A percentile compares a stretch with the other conserved stretches of the same genome.
phyloP scores from a whole-genome alignment of 2,797 vertebrate species.

The Poecilia wingei region DNA sequence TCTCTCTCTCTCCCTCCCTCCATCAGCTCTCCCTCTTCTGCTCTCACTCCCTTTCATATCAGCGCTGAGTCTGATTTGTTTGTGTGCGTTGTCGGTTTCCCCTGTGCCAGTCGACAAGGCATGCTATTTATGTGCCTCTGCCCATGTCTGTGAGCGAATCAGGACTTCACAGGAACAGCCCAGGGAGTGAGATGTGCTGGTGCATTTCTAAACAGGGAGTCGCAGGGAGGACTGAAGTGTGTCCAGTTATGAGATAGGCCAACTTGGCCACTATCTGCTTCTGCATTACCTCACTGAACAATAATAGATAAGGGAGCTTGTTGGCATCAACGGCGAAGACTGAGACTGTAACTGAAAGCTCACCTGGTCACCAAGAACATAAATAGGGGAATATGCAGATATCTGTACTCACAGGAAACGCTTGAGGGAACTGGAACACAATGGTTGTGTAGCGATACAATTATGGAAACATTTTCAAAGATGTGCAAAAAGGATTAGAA shows the following conservation, averaged over 20 bases:
- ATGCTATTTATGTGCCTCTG: conserved; percentile 71
- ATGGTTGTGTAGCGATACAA: conserved; percentile 35
- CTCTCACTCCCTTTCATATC: conserved; percentile 63
- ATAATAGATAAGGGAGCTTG: conserved; percentile 64
- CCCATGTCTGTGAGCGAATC: conserved; percentile 68
- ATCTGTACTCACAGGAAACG: conserved; percentile 37
- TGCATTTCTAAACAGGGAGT: conserved; percentile 77
- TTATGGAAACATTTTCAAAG: not conserved
- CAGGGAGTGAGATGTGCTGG: conserved; percentile 67
- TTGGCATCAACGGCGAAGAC: conserved; percentile 41
- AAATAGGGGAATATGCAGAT: conserved; percentile 43
- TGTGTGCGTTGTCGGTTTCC: conserved; percentile 64
- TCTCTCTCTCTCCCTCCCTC: conserved; percentile 43
- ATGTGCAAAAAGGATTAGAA: not conserved
- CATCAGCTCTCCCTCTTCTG: conserved; percentile 41
- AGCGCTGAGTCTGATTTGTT: conserved; percentile 68
- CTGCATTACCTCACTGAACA: conserved; percentile 61
- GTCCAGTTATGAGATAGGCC: conserved; percentile 73
- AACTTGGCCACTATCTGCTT: conserved; percentile 66
- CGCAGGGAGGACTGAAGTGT: conserved; percentile 71
- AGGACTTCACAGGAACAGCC: conserved; percentile 76
- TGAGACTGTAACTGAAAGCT: conserved; percentile 41
- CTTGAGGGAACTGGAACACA: conserved; percentile 39
- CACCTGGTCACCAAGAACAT: conserved; percentile 28
- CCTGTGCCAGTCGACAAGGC: conserved; percentile 66